A percentile compares a stretch with the other conserved stretches of the same genome.
Evolutionary conservation across 2,888 invertebrate genomes (phyloP).

Genomic region (Seira musarum): DNA sequence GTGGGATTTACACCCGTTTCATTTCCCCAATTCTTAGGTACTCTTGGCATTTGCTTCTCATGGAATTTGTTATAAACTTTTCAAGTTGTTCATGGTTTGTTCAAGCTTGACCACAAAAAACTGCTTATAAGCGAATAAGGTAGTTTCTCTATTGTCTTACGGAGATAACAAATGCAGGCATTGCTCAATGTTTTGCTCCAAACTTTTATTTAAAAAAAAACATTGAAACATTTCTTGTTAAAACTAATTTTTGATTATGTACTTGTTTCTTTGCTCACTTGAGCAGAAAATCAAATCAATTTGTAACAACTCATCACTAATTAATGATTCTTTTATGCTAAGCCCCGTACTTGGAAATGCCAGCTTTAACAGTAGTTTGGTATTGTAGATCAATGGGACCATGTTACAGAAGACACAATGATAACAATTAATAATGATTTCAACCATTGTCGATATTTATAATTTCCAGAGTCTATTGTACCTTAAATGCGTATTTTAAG

Average conservation of each 20-base stretch:
- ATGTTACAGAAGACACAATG: too few species aligned
- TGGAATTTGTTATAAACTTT: not conserved
- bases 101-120: not conserved
- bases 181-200: not conserved
- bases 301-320: too few species aligned
- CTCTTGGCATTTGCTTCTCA: not conserved
- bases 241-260: not conserved
- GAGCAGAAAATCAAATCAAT: too few species aligned
- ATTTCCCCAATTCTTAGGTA: not conserved
- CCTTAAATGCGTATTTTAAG: too few species aligned
- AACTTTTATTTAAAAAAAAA: not conserved
- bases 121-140: not conserved
- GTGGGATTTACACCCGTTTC: too few species aligned
- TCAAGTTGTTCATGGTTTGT: not conserved
- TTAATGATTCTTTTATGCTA: too few species aligned
- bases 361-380: too few species aligned
- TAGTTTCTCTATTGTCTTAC: not conserved
- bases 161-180: not conserved
- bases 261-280: not conserved
- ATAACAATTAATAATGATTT: too few species aligned
- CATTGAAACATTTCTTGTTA: not conserved
- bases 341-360: too few species aligned
- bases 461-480: too few species aligned
- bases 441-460: too few species aligned
- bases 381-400: too few species aligned